phyloP scores from a whole-genome alignment of 2,113 vertebrate species.

The Brachionichthys hirsutus region DNA sequence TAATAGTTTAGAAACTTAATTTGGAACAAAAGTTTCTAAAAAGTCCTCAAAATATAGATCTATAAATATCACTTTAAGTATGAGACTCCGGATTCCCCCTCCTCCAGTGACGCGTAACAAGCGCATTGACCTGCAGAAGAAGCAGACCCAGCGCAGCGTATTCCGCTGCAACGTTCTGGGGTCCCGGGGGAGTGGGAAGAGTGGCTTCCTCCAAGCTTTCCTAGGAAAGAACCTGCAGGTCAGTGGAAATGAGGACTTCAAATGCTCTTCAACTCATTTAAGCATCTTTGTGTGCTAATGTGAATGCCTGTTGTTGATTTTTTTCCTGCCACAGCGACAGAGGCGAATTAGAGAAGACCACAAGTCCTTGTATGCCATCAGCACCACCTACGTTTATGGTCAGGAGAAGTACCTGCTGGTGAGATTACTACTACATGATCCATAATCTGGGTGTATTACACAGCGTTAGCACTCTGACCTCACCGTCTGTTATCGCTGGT shows the following conservation, averaged over 20 bases:
- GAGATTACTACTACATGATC: too few relatives aligned
- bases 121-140: conserved; percentile 97
- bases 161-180: conserved; percentile 95
- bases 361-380: conserved; percentile 95
- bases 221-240: conserved; percentile 90
- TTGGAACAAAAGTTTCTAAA: background rate
- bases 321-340: conserved; percentile 63
- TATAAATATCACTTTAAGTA: background rate
- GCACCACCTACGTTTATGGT: conserved; percentile 95
- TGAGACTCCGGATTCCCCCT: background rate
- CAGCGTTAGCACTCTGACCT: conserved; percentile 15
- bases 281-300: too few relatives aligned
- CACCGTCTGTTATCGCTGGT: conserved; percentile 17
- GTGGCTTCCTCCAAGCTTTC: conserved; percentile 90
- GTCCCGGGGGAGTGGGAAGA: conserved; percentile 87
- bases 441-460: conserved; percentile 15
- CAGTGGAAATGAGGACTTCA: conserved; percentile 28
- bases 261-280: background rate
- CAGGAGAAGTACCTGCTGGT: conserved; percentile 99
- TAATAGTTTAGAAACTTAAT: background rate
- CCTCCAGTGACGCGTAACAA: conserved; percentile 93
- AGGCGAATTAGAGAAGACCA: conserved; percentile 87
- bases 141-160: conserved; percentile 96
- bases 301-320: background rate
- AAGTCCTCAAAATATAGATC: too few relatives aligned